These are phyloP conservation scores for Cerastoderma edule DNA, from an alignment of 2,888 invertebrate genomes.

Conservation along the genomic window DNA sequence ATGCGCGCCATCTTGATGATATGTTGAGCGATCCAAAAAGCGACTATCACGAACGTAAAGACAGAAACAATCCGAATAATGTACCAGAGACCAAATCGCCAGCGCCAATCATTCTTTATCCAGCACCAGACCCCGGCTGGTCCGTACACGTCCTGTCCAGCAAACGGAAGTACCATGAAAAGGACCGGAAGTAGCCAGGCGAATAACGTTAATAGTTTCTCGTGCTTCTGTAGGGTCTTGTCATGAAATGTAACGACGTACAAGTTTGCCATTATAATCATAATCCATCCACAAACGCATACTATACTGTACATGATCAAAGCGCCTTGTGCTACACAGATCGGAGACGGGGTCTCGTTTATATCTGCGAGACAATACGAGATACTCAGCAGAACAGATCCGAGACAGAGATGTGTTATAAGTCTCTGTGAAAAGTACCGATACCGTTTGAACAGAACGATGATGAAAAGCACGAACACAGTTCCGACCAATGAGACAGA, in stretches of 20 bases:
- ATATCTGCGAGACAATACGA: no score
- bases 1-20: not conserved
- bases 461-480: no score
- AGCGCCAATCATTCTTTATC: constrained; percentile 34
- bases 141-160: constrained; percentile 37
- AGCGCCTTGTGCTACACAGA: no score
- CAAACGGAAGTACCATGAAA: constrained; percentile 29
- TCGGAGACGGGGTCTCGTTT: no score
- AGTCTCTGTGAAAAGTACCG: constrained; percentile 17
- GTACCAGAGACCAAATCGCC: constrained; percentile 49
- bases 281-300: no score
- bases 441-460: constrained; percentile 6
- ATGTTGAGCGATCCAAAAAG: constrained; percentile 9
- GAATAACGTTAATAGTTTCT: no score
- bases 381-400: no score
- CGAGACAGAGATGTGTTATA: no score
- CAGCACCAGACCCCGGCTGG: constrained; percentile 52
- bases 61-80: constrained; percentile 35
- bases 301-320: no score
- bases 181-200: constrained; percentile 12
- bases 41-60: constrained; percentile 24
- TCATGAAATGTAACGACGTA: no score
- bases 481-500: constrained; percentile 14
- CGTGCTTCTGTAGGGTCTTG: no score
- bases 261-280: no score